Evolutionary conservation across 1,140 invertebrate species (phyloP).

Genomic region (Monochamus saltuarius): DNA sequence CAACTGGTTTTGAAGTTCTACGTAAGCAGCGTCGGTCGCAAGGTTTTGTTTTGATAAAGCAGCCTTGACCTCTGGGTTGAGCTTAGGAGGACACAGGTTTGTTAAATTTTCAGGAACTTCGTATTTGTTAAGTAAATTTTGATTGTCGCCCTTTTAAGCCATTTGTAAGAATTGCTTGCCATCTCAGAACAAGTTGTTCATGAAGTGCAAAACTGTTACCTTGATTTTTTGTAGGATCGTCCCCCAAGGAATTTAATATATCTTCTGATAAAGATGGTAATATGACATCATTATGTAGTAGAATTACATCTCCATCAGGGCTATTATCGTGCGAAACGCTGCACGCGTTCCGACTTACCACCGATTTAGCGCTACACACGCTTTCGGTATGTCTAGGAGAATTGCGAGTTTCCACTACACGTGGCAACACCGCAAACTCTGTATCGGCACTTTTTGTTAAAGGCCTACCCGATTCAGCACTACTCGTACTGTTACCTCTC

Average conservation of each 20-base stretch:
- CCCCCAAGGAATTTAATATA: constrained; percentile 2
- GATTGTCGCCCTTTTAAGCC: background rate
- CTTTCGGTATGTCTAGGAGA: background rate
- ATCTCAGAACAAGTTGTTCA: background rate
- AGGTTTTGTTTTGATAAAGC: background rate
- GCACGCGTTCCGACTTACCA: too few relatives aligned
- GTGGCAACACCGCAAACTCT: background rate
- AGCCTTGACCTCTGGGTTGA: background rate
- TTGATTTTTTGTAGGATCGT: constrained; percentile 8
- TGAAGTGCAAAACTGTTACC: background rate
- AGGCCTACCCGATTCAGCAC: too few relatives aligned
- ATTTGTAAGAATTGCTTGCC: background rate
- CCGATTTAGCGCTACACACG: background rate
- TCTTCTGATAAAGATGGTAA: constrained; percentile 11
- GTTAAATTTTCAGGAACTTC: background rate
- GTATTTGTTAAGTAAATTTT: background rate
- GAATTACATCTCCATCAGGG: constrained; percentile 1
- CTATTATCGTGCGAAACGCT: background rate
- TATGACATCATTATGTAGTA: constrained; percentile 2
- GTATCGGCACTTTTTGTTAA: too few relatives aligned
- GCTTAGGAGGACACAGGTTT: background rate
- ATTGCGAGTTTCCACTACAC: background rate
- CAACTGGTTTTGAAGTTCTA: background rate
- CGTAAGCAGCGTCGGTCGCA: background rate
- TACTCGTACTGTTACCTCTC: too few relatives aligned